phyloP scores from a whole-genome alignment of 2,113 vertebrate species.

The Sprattus sprattus region DNA sequence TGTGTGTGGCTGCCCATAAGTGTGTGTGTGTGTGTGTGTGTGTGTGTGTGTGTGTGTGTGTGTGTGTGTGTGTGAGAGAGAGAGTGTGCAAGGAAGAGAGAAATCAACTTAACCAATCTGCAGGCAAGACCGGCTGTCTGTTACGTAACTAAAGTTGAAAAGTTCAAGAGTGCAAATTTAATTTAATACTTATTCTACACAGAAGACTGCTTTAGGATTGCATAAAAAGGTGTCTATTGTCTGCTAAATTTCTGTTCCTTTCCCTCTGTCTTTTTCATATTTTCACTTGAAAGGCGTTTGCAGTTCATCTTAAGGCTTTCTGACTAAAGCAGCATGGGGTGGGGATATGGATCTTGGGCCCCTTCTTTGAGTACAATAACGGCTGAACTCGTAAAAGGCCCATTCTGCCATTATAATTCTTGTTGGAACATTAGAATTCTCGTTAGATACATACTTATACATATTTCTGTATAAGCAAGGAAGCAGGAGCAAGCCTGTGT shows the following conservation, averaged over 20 bases:
- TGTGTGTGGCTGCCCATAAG: neutral
- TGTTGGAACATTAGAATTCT: too few relatives aligned
- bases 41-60: neutral
- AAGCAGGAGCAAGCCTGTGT: too few relatives aligned
- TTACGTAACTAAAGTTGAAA: neutral
- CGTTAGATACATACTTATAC: too few relatives aligned
- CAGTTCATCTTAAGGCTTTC: neutral
- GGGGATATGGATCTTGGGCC: neutral
- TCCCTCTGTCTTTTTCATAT: neutral
- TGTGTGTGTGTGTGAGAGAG: neutral
- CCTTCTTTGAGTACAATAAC: too few relatives aligned
- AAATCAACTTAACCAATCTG: neutral
- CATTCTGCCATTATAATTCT: too few relatives aligned
- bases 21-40: neutral
- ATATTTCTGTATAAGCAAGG: too few relatives aligned
- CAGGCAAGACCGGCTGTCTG: too few relatives aligned
- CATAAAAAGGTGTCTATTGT: neutral
- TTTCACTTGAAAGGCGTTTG: neutral
- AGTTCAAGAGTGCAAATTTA: constrained; percentile 10
- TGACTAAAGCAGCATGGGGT: neutral
- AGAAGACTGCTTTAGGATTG: neutral
- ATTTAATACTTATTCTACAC: neutral
- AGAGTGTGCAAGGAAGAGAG: neutral
- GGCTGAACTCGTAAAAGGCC: too few relatives aligned
- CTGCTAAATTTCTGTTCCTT: neutral